phyloP scores from a whole-genome alignment of 2,797 vertebrate genomes.

The Thunnus albacares region DNA sequence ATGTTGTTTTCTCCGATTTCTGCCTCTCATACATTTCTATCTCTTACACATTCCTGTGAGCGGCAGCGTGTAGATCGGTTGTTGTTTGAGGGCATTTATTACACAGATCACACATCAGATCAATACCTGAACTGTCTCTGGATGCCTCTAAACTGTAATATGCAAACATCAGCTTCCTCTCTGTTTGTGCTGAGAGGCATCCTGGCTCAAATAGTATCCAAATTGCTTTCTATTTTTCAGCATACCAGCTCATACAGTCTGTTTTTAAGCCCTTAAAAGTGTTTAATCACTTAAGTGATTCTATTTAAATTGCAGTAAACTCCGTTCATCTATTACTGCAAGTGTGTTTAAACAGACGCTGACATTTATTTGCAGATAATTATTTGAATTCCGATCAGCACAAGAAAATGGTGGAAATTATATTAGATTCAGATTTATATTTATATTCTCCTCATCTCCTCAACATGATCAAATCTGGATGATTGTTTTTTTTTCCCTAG shows the following conservation, averaged over 20 bases:
- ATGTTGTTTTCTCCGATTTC: slow-evolving; percentile 24
- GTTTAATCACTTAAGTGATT: background rate
- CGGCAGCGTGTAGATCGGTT: slow-evolving; percentile 48
- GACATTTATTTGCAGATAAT: slow-evolving; percentile 14
- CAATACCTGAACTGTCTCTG: background rate
- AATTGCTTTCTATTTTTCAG: background rate
- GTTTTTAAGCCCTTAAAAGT: slow-evolving; percentile 9
- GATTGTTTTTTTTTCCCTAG: background rate
- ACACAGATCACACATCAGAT: slow-evolving; percentile 17
- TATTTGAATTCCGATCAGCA: slow-evolving; percentile 18
- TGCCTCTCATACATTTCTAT: slow-evolving; percentile 35
- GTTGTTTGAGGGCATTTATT: slow-evolving; percentile 44
- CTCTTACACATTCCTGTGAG: slow-evolving; percentile 62
- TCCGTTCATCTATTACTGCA: background rate
- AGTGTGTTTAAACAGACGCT: background rate
- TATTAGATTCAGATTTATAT: slow-evolving; percentile 5
- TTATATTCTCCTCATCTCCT: background rate
- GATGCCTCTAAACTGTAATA: slow-evolving; percentile 43
- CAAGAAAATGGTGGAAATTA: background rate
- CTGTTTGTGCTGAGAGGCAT: slow-evolving; percentile 25
- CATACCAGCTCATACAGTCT: slow-evolving; percentile 8
- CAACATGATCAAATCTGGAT: background rate
- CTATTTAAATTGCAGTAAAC: slow-evolving; percentile 2
- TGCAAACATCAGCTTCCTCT: slow-evolving; percentile 14
- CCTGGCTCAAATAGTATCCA: slow-evolving; percentile 27